These are phyloP conservation scores for Pelecanus crispus DNA, from an alignment of 2,113 vertebrate species.

Conservation along the genomic window DNA sequence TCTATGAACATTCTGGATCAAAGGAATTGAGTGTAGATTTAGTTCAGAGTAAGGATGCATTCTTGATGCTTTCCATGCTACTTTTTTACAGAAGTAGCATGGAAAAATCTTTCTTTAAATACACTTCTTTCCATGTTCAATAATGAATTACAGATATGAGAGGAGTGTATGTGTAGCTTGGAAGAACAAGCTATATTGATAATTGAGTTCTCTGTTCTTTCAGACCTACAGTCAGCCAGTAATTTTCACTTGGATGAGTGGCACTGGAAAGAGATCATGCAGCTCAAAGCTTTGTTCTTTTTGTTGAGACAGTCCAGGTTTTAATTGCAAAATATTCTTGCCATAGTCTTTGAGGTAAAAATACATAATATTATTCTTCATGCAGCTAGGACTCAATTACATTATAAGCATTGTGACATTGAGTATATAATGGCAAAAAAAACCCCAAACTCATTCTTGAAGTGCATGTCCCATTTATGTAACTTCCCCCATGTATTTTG, in stretches of 20 bases:
- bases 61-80: not conserved
- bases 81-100: not conserved
- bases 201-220: not conserved
- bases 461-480: not conserved
- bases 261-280: not conserved
- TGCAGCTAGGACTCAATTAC: not conserved
- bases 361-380: not conserved
- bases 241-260: not conserved
- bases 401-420: rapidly evolving
- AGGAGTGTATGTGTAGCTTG: not conserved
- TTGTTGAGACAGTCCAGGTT: not conserved
- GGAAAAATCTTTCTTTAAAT: not conserved
- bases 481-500: not conserved
- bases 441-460: not conserved
- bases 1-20: not conserved
- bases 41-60: not conserved
- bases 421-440: not conserved
- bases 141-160: not conserved
- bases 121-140: not conserved
- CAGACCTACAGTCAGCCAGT: not conserved
- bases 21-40: not conserved
- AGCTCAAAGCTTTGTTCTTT: not conserved
- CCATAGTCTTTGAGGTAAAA: not conserved
- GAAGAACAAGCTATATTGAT: not conserved
- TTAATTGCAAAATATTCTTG: not conserved